Conservation (phyloP, 2,113 vertebrate species). For the Mormyrus iriodes region DNA sequence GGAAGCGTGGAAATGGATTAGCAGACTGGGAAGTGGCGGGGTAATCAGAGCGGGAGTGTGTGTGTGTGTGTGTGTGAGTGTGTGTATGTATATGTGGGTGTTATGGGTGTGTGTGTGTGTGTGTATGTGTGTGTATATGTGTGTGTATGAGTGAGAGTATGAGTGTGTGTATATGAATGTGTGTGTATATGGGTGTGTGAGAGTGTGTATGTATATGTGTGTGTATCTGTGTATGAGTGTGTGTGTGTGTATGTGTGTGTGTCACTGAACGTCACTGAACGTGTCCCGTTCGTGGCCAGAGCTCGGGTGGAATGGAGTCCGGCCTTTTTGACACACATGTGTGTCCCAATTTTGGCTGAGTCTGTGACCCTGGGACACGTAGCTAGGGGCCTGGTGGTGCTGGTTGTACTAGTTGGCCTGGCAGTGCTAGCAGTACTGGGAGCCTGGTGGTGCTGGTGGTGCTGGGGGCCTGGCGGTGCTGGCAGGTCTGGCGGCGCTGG, state of each 20-base stretch:
- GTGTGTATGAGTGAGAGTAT: neutral
- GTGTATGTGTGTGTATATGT: neutral
- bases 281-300: neutral
- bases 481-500: neutral
- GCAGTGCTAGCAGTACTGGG: neutral
- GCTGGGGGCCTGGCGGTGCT: neutral
- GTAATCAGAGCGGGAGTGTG: conserved; percentile 3
- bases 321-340: neutral
- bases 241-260: neutral
- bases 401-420: no score
- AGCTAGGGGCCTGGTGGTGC: neutral
- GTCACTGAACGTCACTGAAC: no score
- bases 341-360: neutral
- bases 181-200: neutral
- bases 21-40: conserved; percentile 26
- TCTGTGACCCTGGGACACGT: neutral
- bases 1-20: conserved; percentile 50
- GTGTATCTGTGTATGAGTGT: no score
- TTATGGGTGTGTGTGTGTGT: neutral
- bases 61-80: neutral
- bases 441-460: no score
- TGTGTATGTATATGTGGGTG: neutral
- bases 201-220: neutral
- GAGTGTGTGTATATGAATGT: neutral
- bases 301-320: neutral